Conservation (phyloP, 2,797 vertebrate genomes). For the Eremophila alpestris region DNA sequence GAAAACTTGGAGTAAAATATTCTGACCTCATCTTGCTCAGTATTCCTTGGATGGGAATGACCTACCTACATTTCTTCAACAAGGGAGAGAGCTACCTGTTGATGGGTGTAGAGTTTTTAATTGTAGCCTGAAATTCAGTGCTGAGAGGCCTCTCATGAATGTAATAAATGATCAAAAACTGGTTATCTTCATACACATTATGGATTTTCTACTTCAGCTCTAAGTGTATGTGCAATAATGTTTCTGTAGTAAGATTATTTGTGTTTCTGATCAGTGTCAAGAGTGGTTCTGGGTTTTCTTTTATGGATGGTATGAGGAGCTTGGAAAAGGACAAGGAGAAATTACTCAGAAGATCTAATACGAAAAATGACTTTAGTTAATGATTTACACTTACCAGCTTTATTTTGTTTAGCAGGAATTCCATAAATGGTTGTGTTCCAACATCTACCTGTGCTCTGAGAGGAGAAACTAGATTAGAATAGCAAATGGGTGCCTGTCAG, state of each 20-base stretch:
- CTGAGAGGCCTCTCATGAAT: not conserved
- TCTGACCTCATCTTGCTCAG: not conserved
- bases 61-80: not conserved
- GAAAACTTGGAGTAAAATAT: not conserved
- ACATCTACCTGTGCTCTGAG: not conserved
- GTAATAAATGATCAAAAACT: not conserved
- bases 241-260: not conserved
- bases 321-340: not conserved
- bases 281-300: not conserved
- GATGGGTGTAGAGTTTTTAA: not conserved
- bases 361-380: not conserved
- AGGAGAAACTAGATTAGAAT: not conserved
- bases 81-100: not conserved
- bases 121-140: not conserved
- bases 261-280: not conserved
- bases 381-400: not conserved
- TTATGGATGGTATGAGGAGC: not conserved
- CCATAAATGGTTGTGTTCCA: not conserved
- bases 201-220: not conserved
- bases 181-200: not conserved
- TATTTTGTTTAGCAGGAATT: not conserved
- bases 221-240: not conserved
- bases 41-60: not conserved
- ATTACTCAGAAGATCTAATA: not conserved
- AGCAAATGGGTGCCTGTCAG: not conserved